These are phyloP conservation scores for Sciurus carolinensis DNA, from an alignment of 2,797 vertebrate genomes.

Conservation along the genomic window DNA sequence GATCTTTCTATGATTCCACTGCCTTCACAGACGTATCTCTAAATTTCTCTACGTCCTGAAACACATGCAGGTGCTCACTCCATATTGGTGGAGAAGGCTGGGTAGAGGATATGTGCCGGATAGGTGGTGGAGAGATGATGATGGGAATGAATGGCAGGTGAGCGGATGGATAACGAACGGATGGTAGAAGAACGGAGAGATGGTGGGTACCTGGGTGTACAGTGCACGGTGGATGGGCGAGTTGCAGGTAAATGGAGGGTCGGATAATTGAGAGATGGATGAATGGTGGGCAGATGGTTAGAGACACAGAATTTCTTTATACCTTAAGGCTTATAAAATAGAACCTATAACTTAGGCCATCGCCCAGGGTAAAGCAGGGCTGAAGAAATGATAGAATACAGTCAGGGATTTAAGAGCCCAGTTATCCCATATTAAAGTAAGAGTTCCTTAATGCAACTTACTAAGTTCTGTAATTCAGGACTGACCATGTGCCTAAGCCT, in stretches of 20 bases:
- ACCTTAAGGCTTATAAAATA: not conserved
- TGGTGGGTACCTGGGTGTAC: not conserved
- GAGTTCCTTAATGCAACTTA: not conserved
- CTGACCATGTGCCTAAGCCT: not conserved
- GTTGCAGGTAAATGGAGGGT: not conserved
- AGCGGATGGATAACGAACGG: not conserved
- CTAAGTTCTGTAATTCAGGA: not conserved
- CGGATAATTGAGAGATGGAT: not conserved
- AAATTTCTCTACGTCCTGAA: not conserved
- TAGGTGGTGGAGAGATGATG: not conserved
- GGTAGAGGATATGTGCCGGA: not conserved
- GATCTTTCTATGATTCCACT: not conserved
- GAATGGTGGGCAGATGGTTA: not conserved
- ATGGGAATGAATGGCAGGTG: not conserved
- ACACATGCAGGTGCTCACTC: not conserved
- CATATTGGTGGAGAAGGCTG: not conserved
- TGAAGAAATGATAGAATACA: not conserved
- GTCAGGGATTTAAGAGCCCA: not conserved
- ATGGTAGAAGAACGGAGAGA: not conserved
- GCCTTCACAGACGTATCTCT: not conserved
- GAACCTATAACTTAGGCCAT: not conserved
- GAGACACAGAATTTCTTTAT: not conserved
- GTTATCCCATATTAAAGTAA: not conserved
- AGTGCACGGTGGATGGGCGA: not conserved
- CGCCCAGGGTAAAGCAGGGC: not conserved